Base-by-base conservation (phyloP, 2,888 invertebrate genomes). In the Leptinotarsa peninsularis region DNA sequence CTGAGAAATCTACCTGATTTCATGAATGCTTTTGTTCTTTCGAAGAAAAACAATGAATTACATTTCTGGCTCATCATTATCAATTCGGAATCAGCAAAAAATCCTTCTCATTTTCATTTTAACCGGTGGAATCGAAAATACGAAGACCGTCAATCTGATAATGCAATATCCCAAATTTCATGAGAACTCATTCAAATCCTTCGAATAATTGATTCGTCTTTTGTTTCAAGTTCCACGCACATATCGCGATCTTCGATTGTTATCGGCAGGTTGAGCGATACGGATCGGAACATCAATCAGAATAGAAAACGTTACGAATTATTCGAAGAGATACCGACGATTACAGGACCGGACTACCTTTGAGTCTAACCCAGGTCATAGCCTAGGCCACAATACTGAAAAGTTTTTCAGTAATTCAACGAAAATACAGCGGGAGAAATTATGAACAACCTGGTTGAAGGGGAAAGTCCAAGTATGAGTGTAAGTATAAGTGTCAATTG, bases 211-310 rank as follows among this genome's bases (percentile, higher is more conserved):
- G 49, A 67, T 67, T 23, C 67, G 23, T 60, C 63, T 71, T 71
- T 71, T 63, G 58, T 49, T 58, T 60, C 49, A 17, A 21, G 49
- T 58, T 58, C 23, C 17, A 43, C 58, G 58, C 60, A 71, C 49
- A 71, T 49, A 14, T 71, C 72, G 73, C 60, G 66, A 66, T 74
- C 56, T 73, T 27, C 50, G 72, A 76, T 74, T 56, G 23, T 73
- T 78, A 78, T 80, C 73, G 49, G 54, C 52, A 66, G 23, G 71
- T 50, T 68, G 77, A 52, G 54, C 72, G 76, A 73, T 73, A 73
- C 74, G 27, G 71, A 79, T 78, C 74, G 54, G 71, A 58, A 69
- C 71, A 77, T 77, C 77, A 77, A 75, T 77, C 75, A 77, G 70
- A 43, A 71, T 66, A 70, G 75, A 77, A 75, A 77, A 72, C 69